Evolutionary conservation across 2,888 invertebrate species (phyloP).

Genomic region (Mellilla xanthometata): DNA sequence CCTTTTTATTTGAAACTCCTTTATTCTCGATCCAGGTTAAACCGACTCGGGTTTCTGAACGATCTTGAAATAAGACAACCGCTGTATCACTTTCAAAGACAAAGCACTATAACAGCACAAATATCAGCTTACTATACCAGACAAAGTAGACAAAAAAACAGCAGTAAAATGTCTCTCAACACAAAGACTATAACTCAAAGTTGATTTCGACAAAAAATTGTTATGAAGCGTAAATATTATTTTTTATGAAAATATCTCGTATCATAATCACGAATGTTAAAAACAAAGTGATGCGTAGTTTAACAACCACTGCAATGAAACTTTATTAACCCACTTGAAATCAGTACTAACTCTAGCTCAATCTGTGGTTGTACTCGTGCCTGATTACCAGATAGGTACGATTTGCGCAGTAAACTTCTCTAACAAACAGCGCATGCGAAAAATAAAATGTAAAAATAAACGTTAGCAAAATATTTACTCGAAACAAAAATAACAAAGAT

Average conservation of each 20-base stretch:
- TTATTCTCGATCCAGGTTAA: constrained; percentile 8
- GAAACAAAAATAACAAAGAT: constrained; percentile 1
- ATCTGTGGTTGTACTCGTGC: constrained; percentile 6
- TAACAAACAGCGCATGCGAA: constrained; percentile 16
- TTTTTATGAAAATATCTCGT: not conserved
- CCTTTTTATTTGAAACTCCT: not conserved
- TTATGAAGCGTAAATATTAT: not conserved
- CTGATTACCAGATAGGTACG: constrained; percentile 5
- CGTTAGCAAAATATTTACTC: constrained; percentile 14
- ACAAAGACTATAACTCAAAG: not conserved
- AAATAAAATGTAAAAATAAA: constrained; percentile 12
- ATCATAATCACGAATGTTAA: not conserved
- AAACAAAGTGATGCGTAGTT: constrained; percentile 3
- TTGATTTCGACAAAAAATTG: too few species aligned
- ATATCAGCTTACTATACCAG: constrained; percentile 11
- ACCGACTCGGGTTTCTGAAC: not conserved
- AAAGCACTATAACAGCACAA: constrained; percentile 8
- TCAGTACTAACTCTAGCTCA: not conserved
- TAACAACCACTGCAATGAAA: constrained; percentile 4
- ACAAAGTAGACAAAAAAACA: not conserved
- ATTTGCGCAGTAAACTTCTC: too few species aligned
- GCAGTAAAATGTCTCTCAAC: too few species aligned
- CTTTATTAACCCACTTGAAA: not conserved
- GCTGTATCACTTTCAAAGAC: constrained; percentile 7
- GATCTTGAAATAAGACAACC: constrained; percentile 6